These are phyloP conservation scores for Corythaeola cristata DNA, from an alignment of 2,113 vertebrate genomes.

Conservation along the genomic window DNA sequence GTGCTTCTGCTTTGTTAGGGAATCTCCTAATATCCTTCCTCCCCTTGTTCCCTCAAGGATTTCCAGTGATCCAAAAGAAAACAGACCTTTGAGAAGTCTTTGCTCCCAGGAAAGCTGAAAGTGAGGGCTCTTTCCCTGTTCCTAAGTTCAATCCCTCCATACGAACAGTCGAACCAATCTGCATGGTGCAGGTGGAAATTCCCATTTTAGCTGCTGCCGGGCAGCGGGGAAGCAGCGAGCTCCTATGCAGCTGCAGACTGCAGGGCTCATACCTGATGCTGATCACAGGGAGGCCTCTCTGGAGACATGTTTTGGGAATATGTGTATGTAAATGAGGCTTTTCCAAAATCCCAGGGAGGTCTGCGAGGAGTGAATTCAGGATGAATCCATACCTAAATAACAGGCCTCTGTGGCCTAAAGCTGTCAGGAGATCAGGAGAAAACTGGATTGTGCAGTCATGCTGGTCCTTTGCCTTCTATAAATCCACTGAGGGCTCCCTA, in stretches of 20 bases:
- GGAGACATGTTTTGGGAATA: neutral
- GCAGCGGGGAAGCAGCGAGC: neutral
- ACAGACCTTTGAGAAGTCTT: neutral
- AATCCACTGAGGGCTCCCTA: accelerated
- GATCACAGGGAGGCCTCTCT: neutral
- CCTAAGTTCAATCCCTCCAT: neutral
- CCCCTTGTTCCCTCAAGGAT: neutral
- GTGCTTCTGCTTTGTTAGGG: neutral
- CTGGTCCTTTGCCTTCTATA: neutral
- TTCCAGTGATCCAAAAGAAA: neutral
- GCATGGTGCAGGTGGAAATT: neutral
- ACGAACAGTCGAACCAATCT: neutral
- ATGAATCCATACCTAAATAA: neutral
- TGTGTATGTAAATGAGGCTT: accelerated
- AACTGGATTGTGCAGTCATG: neutral
- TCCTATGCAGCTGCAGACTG: neutral
- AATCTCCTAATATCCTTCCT: neutral
- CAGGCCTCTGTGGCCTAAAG: neutral
- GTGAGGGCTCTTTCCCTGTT: neutral
- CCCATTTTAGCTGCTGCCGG: neutral
- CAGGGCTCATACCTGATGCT: neutral
- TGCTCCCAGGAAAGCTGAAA: neutral
- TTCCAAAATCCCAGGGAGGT: neutral
- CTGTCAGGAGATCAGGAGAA: neutral
- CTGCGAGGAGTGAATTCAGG: neutral